phyloP scores from a whole-genome alignment of 2,797 vertebrate species.

The Ctenosaura bakeri region DNA sequence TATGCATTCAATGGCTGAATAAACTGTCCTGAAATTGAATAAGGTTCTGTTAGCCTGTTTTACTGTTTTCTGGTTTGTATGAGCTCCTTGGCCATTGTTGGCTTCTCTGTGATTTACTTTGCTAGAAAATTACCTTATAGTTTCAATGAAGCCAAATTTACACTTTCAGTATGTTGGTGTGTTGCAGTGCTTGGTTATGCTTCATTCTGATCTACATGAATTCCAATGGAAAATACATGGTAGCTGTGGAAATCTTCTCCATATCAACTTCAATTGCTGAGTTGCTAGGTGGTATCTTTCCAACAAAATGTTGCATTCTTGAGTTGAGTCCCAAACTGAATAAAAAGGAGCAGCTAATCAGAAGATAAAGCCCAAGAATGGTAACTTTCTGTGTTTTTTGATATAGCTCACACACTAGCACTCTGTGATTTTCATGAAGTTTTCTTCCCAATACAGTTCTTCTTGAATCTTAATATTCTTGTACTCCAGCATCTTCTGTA shows the following conservation, averaged over 20 bases:
- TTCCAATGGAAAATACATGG: neutral
- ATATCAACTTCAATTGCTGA: neutral
- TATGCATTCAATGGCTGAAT: neutral
- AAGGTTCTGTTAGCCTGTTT: neutral
- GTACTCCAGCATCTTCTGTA: too few relatives aligned
- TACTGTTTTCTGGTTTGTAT: neutral
- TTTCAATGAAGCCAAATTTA: slow-evolving; percentile 1
- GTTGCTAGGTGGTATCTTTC: neutral
- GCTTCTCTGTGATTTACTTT: neutral
- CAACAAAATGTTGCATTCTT: neutral
- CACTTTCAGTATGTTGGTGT: neutral
- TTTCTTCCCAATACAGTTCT: too few relatives aligned
- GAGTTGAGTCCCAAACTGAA: neutral
- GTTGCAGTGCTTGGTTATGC: neutral
- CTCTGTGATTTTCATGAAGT: too few relatives aligned
- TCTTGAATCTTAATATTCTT: too few relatives aligned
- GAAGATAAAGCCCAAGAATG: too few relatives aligned
- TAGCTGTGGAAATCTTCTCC: neutral
- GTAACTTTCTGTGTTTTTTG: too few relatives aligned
- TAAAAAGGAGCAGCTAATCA: too few relatives aligned
- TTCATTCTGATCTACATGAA: neutral
- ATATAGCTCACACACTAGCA: too few relatives aligned
- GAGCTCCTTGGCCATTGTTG: too few relatives aligned
- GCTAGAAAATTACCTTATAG: neutral
- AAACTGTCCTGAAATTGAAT: neutral